Percentiles rank a stretch among this genome's conserved stretches.
These are phyloP conservation scores for Perdix hodgsoniae DNA, from an alignment of 2,797 vertebrate genomes.

Conservation along the genomic window DNA sequence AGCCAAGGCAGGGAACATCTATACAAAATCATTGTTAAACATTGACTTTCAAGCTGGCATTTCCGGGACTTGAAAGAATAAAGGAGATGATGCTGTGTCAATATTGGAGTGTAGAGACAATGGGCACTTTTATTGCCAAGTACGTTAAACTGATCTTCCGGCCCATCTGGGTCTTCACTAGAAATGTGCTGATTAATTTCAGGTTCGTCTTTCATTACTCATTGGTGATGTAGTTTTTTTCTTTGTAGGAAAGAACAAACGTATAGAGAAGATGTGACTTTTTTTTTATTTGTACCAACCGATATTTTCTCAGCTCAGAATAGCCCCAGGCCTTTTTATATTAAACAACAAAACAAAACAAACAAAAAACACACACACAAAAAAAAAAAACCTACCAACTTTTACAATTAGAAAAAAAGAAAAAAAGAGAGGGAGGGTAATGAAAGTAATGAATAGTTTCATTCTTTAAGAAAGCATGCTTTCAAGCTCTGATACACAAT, in stretches of 20 bases:
- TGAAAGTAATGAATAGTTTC: constrained; percentile 7
- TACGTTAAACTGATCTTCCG: constrained; percentile 25
- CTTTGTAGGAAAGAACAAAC: not conserved
- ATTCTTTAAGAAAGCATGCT: not conserved
- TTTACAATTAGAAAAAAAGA: not conserved
- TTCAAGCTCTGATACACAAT: not conserved
- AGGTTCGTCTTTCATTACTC: constrained; percentile 24
- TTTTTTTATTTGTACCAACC: not conserved
- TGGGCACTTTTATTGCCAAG: not conserved
- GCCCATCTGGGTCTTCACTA: constrained; percentile 17
- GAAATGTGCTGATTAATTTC: constrained; percentile 9
- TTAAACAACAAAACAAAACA: not conserved
- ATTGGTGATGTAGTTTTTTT: not conserved
- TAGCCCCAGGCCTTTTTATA: not conserved
- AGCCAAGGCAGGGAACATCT: not conserved
- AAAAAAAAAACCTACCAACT: not conserved
- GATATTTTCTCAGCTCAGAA: not conserved
- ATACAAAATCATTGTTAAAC: not conserved
- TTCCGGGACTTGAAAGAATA: constrained; percentile 4
- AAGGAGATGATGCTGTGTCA: constrained; percentile 27
- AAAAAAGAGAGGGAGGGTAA: not conserved
- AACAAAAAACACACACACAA: not conserved
- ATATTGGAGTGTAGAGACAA: constrained; percentile 19
- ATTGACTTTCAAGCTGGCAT: not conserved
- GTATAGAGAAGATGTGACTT: not conserved